phyloP scores from a whole-genome alignment of 2,113 vertebrate species.

The Zosterops lateralis region DNA sequence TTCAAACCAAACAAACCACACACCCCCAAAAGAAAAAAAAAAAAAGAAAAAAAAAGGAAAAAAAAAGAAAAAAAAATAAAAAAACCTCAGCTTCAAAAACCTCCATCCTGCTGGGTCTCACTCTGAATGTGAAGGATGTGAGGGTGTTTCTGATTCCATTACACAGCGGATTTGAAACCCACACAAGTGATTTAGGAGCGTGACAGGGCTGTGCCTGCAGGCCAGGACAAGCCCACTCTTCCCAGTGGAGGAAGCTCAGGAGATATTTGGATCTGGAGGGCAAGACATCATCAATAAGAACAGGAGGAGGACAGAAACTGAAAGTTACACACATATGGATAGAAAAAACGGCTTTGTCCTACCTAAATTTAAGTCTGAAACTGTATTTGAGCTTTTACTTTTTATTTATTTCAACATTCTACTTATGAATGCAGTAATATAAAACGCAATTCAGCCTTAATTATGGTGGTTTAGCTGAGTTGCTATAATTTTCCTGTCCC shows the following conservation, averaged over 20 bases:
- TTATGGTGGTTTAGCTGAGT: conserved; percentile 60
- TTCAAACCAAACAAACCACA: neutral
- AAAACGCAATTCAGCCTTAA: conserved; percentile 64
- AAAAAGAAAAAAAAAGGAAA: too few species aligned
- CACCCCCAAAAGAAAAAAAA: accelerated
- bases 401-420: conserved; percentile 62
- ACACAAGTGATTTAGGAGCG: neutral
- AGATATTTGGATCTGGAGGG: neutral
- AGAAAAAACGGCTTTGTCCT: neutral
- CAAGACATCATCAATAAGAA: accelerated
- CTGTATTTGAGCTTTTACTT: conserved; percentile 42
- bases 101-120: neutral
- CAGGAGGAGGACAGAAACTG: neutral
- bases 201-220: neutral
- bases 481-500: conserved; percentile 65
- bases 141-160: neutral
- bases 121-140: neutral
- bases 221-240: neutral
- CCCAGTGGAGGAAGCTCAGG: neutral
- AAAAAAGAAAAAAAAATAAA: too few species aligned
- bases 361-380: neutral
- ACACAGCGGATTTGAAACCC: neutral
- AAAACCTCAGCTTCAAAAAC: neutral
- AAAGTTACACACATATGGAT: neutral
- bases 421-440: conserved; percentile 51